Evolutionary conservation across 2,113 vertebrate genomes (phyloP), one percentile per base, ranked within the genome.

Genomic region (Panthera leo): DNA sequence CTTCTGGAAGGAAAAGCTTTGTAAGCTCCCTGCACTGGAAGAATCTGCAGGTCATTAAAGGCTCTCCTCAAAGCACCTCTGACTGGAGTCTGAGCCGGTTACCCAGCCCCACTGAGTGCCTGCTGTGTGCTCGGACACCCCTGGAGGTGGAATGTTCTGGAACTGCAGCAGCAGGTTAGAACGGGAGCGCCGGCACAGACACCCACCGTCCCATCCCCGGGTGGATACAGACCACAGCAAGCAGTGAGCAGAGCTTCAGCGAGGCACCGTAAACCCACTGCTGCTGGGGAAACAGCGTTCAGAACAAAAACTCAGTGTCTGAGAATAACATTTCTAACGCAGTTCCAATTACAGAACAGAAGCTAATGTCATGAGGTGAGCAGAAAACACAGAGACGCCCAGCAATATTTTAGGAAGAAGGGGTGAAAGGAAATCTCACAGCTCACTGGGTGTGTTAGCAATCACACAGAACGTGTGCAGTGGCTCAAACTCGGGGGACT

Each of bases 381-480:
- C 5, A 63, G 87, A 78, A 84, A 42, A 25, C 8, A 7, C 90
- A 51, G 73, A 39, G 16, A 11, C 5, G 14, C 80, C 27, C 2
- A 39, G 58, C 27, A 0, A 4, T 25, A n/a, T 31, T 29, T 63
- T 34, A 27, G 83, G 45, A 23, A 0, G 10, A 42, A 39, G 42
- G n/a, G n/a, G 13, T 1, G 12, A 18, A 10, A 86, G n/a, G 63
- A 39, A 11, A 31, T 5, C 45, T 39, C 12, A 25, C 6, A 2
- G 2, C 1, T 13, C 11, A 1, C 45, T 2, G 19, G 48, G 25
- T 12, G 3, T 3, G 2, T 2, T 55, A 1, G 31, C 85, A 39
- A 3, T 23, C 3, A 2, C 42, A 31, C 31, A 2, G 2, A 21
- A 0, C 2, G 14, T 4, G 6, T 31, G 8, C 27, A 7, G 0